Base-by-base conservation (phyloP, 2,888 invertebrate species). In the Brachyptera risi region DNA sequence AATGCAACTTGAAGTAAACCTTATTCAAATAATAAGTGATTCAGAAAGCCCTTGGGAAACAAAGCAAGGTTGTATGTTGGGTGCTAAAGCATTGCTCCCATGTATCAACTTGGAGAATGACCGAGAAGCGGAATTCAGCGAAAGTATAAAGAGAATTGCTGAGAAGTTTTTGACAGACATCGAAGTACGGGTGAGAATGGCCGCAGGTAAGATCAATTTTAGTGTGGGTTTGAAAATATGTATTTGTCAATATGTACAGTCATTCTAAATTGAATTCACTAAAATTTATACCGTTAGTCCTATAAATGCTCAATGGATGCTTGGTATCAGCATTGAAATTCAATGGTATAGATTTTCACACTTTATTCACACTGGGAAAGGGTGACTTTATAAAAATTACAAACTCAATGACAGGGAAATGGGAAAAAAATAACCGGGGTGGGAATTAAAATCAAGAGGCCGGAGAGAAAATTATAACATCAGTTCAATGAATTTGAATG, bases 121-220 rank as follows among this genome's bases (percentile, higher is more conserved):
- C 56, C 67, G 68, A 24, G 66, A 69, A 17, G 60, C 58, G 50
- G 63, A 66, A 26, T 69, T 69, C 61, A 58, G 65, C 15, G 42
- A 62, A 15, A 65, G 66, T n/a, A 67, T 73, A 15, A 67, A 70
- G 54, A 66, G 66, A 7, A 64, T 70, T 27, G 69, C 73, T 9
- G 58, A 74, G 31, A 65, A 67, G 26, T 67, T 73, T 13, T 67
- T 78, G 35, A 74, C 74, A 35, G 75, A 78, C 67, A 63, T 65
- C 19, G 78, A 78, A 70, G 75, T 74, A 31, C 68, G 78, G 67
- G 76, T 78, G 5, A 67, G 78, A 64, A 68, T 76, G 47, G 74
- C 75, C 19, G 74, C 78, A 63, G 78, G 77, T 76, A 67, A 66
- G 62, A 50, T 11, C 21, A 19, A 3, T 2, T 21, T 15, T 47